These are phyloP conservation scores for Aselliscus stoliczkanus DNA, from an alignment of 2,797 vertebrate species.

Conservation along the genomic window DNA sequence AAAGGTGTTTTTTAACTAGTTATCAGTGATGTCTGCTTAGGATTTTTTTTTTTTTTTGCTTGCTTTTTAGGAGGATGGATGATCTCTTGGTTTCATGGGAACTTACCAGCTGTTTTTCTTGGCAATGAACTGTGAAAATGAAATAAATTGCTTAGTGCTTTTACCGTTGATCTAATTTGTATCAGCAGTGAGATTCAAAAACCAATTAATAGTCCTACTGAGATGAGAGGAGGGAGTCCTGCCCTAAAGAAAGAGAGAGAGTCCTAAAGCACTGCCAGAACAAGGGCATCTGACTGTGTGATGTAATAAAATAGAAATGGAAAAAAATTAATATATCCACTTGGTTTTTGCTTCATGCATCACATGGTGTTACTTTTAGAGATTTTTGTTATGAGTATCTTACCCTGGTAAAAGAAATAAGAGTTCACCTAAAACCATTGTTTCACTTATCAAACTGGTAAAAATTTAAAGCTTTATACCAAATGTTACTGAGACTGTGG, in stretches of 20 bases:
- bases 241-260: neutral
- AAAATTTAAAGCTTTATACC: neutral
- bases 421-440: neutral
- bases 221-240: neutral
- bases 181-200: conserved; percentile 52
- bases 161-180: conserved; percentile 2
- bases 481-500: neutral
- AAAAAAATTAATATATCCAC: neutral
- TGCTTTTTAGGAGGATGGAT: neutral
- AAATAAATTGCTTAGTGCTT: conserved; percentile 17
- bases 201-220: neutral
- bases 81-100: neutral
- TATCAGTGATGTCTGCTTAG: neutral
- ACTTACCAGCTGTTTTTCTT: neutral
- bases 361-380: neutral
- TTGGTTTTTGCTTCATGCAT: neutral
- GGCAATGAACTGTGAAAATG: neutral
- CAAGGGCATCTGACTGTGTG: neutral
- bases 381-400: neutral
- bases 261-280: neutral
- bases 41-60: neutral
- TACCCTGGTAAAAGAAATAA: neutral
- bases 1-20: neutral
- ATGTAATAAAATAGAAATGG: neutral
- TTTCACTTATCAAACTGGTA: neutral